Evolutionary conservation across 2,888 invertebrate species (phyloP), one percentile per base, ranked within the genome.

Genomic region (Hypomecis punctinalis): DNA sequence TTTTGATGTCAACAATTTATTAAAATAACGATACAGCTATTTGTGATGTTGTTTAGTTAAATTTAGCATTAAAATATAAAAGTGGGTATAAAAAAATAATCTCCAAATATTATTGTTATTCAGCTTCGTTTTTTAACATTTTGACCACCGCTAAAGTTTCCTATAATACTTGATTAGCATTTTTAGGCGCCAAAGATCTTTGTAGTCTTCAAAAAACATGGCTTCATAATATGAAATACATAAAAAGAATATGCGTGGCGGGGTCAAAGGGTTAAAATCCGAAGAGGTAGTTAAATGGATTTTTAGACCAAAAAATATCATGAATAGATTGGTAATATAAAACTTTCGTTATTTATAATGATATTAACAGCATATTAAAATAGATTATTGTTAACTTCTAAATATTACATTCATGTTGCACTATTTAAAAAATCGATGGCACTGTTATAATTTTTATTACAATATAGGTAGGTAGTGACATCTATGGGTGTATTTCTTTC

Each of bases 1-100:
- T 85, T 85, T 86, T 83, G 80, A 83, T 80, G 81, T 89, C 84
- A 87, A 87, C 84, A 89, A 85, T 66, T 56, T 40, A 64, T 52
- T 82, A 79, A 75, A 77, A 81, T 78, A 79, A 76, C 68, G 76
- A 75, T 70, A 77, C 68, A 74, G 63, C 63, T 61, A 45, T 54
- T 71, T 78, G 78, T 78, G 75, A 75, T 78, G 69, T 39, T 10
- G 47, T 23, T 46, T 47, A 48, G 47, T 33, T 36, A 33, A 23
- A 8, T 51, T 37, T 51, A 37, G 42, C 40, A 52, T 52, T 42
- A 42, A 37, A 11, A 36, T 35, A 35, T 36, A 37, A 4, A 35
- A 49, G 33, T 47, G 47, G 9, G 6, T 23, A 23, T 47, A 46
- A 5, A 33, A 9, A 23, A 47, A 33, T 47, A 3, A 3, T 23